These are phyloP conservation scores for Panagrolaimus sp. DNA, from an alignment of 1,140 invertebrate species.

Conservation along the genomic window DNA sequence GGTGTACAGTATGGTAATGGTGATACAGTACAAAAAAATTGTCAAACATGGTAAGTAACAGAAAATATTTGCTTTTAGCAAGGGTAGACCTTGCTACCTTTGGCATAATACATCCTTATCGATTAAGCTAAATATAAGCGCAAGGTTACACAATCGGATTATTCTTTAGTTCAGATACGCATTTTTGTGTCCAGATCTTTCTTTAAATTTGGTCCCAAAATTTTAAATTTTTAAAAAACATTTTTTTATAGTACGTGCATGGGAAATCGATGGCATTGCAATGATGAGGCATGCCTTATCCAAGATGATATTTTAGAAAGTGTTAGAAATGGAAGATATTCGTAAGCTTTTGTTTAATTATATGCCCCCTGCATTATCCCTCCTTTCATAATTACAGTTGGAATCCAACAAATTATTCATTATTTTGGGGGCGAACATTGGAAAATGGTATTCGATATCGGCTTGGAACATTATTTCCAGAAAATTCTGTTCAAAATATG, in stretches of 20 bases:
- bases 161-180: no score
- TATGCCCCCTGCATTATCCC: background rate
- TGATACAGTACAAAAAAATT: constrained; percentile 34
- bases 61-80: no score
- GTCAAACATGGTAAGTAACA: constrained; percentile 41
- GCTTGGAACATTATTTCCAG: constrained; percentile 66
- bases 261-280: constrained; percentile 38
- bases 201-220: no score
- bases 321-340: constrained; percentile 31
- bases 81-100: no score
- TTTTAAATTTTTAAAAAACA: background rate
- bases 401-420: constrained; percentile 72
- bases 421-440: constrained; percentile 76
- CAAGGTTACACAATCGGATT: no score
- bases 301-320: constrained; percentile 43
- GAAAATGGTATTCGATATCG: constrained; percentile 71
- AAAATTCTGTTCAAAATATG: constrained; percentile 60
- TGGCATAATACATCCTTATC: no score
- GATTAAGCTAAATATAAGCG: no score
- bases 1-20: constrained; percentile 32
- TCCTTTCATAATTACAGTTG: constrained; percentile 63
- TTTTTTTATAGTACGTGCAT: constrained; percentile 35
- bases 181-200: no score
- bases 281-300: constrained; percentile 40
- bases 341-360: constrained; percentile 26